A percentile compares a stretch with the other conserved stretches of the same genome.
phyloP scores from a whole-genome alignment of 35 echinoderm and acorn worm species.

The Apostichopus japonicus region DNA sequence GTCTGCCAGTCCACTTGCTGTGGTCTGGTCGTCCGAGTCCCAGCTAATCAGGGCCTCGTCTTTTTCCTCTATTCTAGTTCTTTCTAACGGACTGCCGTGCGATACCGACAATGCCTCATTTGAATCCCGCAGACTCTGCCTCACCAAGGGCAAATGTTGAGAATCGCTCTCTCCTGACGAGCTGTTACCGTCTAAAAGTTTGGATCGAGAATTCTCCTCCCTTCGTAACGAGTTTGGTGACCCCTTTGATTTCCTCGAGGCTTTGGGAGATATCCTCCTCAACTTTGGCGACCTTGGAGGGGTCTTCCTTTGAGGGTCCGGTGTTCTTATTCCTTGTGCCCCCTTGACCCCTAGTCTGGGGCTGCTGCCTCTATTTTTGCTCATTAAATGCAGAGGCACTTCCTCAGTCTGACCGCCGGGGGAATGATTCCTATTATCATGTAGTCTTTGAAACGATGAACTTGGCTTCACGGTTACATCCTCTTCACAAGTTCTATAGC shows the following conservation, averaged over 20 bases:
- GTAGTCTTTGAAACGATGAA: slow-evolving; percentile 50
- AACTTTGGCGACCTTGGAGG: slow-evolving; percentile 40
- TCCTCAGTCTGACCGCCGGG: not conserved
- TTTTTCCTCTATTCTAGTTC: slow-evolving; percentile 32
- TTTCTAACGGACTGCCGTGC: not conserved
- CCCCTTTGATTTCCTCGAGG: slow-evolving; percentile 8
- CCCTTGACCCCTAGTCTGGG: not conserved
- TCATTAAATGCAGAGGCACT: slow-evolving; percentile 45
- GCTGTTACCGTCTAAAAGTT: slow-evolving; percentile 28
- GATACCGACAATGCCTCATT: slow-evolving; percentile 3
- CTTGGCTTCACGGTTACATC: slow-evolving; percentile 38
- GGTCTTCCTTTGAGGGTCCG: slow-evolving; percentile 6
- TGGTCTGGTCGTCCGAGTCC: slow-evolving; percentile 42
- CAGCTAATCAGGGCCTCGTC: slow-evolving; percentile 42
- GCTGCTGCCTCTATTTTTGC: slow-evolving; percentile 41
- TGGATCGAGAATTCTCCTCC: slow-evolving; percentile 56
- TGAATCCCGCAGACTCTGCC: slow-evolving; percentile 18
- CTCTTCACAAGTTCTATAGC: slow-evolving; percentile 49
- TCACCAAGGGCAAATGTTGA: not conserved
- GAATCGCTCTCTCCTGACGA: slow-evolving; percentile 53
- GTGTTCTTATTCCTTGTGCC: slow-evolving; percentile 1
- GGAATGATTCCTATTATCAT: slow-evolving; percentile 18
- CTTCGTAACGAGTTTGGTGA: slow-evolving; percentile 48
- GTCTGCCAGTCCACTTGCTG: not conserved
- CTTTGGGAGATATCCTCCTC: slow-evolving; percentile 34